Base-by-base conservation (phyloP, 1,140 invertebrate species). In the Halictus rubicundus region DNA sequence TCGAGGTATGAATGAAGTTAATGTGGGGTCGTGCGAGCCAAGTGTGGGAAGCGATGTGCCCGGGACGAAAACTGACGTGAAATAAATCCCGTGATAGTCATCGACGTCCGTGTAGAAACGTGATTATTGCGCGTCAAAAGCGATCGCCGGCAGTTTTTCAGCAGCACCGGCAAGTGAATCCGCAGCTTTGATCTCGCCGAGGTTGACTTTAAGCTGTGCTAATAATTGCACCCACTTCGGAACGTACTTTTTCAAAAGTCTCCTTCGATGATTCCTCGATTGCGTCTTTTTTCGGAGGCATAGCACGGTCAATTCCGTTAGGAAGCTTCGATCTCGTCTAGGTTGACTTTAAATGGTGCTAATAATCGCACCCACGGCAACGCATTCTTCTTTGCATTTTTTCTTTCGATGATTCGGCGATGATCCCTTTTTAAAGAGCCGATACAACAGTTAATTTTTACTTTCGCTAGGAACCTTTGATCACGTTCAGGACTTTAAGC, bases 1-100 rank as follows among this genome's bases (percentile, higher is more conserved):
- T 16, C 76, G 68, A 68, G 69, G 59, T 74, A 79, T 82, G 86
- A 88, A 88, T 78, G 69, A 79, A 88, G 87, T 85, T 88, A 88
- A 88, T 88, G 87, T 80, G 80, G 72, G 80, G 77, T 88, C 87
- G 87, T 88, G 87, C 87, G 87, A 86, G 82, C 83, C 87, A 78
- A 88, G 84, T 88, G 87, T 88, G 87, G 87, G 87, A 88, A 88
- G 71, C 83, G 32, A 64, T 37, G 49, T 37, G 60, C 42, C 46
- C 68, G 32, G 78, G 69, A 73, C 69, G 76, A 85, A 85, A 85
- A 84, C 37, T 57, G 73, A 78, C 46, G 66, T 57, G 46, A 54
- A 37, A 82, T 69, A 42, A 73, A 72, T n/a, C 70, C 46, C 12
- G 27, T 54, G 46, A 70, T 78, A 60, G 68, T 64, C 76, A 70